phyloP scores from a whole-genome alignment of 2,113 vertebrate genomes.

The Xenopus laevis region DNA sequence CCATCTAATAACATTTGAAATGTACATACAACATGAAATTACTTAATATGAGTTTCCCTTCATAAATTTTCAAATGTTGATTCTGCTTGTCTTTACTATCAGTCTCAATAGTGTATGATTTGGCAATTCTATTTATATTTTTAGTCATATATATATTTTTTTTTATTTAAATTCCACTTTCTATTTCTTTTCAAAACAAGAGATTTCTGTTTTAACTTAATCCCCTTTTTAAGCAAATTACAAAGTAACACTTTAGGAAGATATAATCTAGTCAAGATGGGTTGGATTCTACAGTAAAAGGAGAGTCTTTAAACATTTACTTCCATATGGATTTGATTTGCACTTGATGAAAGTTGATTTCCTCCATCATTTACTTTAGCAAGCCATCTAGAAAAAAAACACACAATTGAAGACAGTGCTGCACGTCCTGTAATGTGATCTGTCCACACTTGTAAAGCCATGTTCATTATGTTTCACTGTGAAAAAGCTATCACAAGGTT shows the following conservation, averaged over 20 bases:
- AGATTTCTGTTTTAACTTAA: no score
- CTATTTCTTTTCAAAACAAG: no score
- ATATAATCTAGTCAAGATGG: conserved; percentile 24
- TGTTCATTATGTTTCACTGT: conserved; percentile 14
- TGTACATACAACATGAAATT: no score
- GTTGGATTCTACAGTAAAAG: neutral
- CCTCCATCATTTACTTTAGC: conserved; percentile 32
- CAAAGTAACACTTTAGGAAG: conserved; percentile 19
- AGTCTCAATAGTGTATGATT: no score
- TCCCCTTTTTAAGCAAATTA: neutral
- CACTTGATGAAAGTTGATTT: conserved; percentile 39
- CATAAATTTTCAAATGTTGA: no score
- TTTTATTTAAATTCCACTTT: no score
- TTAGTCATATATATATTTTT: no score
- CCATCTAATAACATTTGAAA: no score
- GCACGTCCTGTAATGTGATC: conserved; percentile 4
- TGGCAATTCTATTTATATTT: no score
- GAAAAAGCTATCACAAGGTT: conserved; percentile 14
- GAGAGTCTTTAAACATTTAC: neutral
- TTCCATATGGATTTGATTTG: conserved; percentile 37
- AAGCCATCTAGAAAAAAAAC: conserved; percentile 34
- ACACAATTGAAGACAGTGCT: neutral
- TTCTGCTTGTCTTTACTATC: no score
- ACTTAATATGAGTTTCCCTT: no score
- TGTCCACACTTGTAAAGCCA: conserved; percentile 14